These are phyloP conservation scores for Spea bombifrons DNA, from an alignment of 2,113 vertebrate genomes.

Conservation along the genomic window DNA sequence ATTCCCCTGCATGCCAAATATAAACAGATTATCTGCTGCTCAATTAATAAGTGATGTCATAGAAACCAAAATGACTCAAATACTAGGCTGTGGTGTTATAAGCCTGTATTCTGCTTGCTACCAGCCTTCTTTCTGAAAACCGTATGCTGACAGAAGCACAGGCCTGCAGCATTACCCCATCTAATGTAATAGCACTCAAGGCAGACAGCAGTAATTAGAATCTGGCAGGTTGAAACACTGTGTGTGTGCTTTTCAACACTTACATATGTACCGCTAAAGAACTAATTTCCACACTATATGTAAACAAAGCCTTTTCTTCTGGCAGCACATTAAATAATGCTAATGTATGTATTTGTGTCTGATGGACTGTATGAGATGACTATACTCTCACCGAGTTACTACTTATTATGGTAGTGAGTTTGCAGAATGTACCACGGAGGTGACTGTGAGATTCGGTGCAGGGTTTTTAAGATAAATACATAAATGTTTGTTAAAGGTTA, in stretches of 20 bases:
- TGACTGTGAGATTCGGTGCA: too few relatives aligned
- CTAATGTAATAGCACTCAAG: conserved; percentile 1
- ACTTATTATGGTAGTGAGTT: too few relatives aligned
- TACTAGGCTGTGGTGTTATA: conserved; percentile 62
- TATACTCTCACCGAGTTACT: background rate
- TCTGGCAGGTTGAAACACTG: conserved; percentile 52
- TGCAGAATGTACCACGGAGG: too few relatives aligned
- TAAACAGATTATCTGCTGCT: conserved; percentile 53
- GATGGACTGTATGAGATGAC: conserved; percentile 6
- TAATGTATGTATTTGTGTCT: conserved; percentile 1
- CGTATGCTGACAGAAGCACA: conserved; percentile 49
- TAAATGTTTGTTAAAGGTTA: too few relatives aligned
- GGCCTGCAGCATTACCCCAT: conserved; percentile 45
- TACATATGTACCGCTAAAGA: conserved; percentile 26
- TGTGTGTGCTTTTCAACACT: conserved; percentile 11
- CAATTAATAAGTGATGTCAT: conserved; percentile 48
- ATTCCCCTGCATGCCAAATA: conserved; percentile 81
- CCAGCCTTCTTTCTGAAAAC: conserved; percentile 38
- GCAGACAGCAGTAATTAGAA: conserved; percentile 10
- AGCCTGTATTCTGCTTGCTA: conserved; percentile 72
- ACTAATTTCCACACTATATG: conserved; percentile 30
- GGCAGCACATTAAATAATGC: conserved; percentile 15
- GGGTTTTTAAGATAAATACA: too few relatives aligned
- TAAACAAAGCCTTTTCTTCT: conserved; percentile 22
- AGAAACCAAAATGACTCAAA: conserved; percentile 52